Base-by-base conservation (phyloP, 2,113 vertebrate species). In the Pontoporia blainvillei region DNA sequence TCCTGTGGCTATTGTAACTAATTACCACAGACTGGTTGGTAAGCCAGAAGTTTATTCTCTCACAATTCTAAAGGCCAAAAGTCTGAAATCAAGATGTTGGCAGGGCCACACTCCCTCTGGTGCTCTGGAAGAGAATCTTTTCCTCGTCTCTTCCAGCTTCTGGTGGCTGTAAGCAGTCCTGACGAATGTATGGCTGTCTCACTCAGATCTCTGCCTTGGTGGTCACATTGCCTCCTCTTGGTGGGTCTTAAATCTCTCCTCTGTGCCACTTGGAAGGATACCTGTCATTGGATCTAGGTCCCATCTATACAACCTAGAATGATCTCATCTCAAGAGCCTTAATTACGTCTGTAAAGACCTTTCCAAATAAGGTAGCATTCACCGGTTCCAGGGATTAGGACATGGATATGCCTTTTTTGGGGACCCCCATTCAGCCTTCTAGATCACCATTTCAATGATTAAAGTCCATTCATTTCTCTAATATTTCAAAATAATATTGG, bases 401-500 rank as follows among this genome's bases (percentile, higher is more conserved):
- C 0, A 5, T 54, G 29, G 0, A 44, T 20, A 25, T 64, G n/a
- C 6, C 3, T 76, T 84, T 78, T 78, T 18, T 6, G 14, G 11
- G 46, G 29, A 23, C 3, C 29, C 59, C n/a, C 8, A 71, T 82
- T 84, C 17, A 44, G 39, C 34, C 23, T 29, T 69, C 39, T 39
- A 69, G 86, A 85, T 31, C n/a, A 69, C 57, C 23, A 73, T 59
- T 90, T 39, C 91, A 57, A 67, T 54, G 13, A 82, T 61, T 86
- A 61, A 85, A 92, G 18, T 75, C 5, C 18, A 84, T 86, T 96
- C 6, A 79, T 92, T 96, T 96, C 15, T 75, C 46, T 79, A 21
- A 29, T 96, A 69, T 90, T 86, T 93, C 54, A 91, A 86, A 94
- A 54, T 75, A 54, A 29, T 71, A 82, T 14, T 96, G 49, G 15